Percentiles rank a stretch among this genome's conserved stretches.
These are phyloP conservation scores for Poecilia velifera DNA, from an alignment of 2,797 vertebrate species.

Conservation along the genomic window DNA sequence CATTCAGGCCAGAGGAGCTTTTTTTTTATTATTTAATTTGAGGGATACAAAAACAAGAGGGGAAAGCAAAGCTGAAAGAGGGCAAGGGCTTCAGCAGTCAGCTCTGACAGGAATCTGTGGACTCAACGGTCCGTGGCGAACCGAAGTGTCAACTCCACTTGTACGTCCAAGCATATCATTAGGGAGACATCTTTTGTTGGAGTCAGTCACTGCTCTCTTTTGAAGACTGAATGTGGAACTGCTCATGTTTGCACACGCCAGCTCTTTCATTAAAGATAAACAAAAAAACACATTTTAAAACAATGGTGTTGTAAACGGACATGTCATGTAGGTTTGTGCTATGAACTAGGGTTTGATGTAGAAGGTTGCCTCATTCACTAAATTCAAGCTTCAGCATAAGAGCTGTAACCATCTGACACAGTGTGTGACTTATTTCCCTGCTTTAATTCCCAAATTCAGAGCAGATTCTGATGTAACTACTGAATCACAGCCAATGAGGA, in stretches of 20 bases:
- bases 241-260: constrained; percentile 31
- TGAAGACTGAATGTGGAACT: constrained; percentile 21
- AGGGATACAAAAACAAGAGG: constrained; percentile 32
- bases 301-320: constrained; percentile 34
- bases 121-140: constrained; percentile 55
- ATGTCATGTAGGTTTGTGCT: constrained; percentile 24
- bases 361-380: constrained; percentile 46
- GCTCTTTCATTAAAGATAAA: constrained; percentile 18
- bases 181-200: constrained; percentile 57
- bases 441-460: constrained; percentile 43
- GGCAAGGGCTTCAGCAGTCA: constrained; percentile 52
- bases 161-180: constrained; percentile 63
- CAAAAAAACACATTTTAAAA: constrained; percentile 23
- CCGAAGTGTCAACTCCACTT: constrained; percentile 55
- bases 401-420: constrained; percentile 33
- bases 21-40: constrained; percentile 65
- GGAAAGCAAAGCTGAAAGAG: constrained; percentile 34
- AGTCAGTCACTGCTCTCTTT: constrained; percentile 43
- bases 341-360: constrained; percentile 26
- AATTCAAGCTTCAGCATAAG: constrained; percentile 20
- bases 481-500: constrained; percentile 50
- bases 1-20: constrained; percentile 42
- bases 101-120: constrained; percentile 59
- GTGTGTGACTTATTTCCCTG: constrained; percentile 31
- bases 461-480: constrained; percentile 59